Base-by-base conservation (phyloP, 2,797 vertebrate species). In the Pseudochaenichthys georgianus region DNA sequence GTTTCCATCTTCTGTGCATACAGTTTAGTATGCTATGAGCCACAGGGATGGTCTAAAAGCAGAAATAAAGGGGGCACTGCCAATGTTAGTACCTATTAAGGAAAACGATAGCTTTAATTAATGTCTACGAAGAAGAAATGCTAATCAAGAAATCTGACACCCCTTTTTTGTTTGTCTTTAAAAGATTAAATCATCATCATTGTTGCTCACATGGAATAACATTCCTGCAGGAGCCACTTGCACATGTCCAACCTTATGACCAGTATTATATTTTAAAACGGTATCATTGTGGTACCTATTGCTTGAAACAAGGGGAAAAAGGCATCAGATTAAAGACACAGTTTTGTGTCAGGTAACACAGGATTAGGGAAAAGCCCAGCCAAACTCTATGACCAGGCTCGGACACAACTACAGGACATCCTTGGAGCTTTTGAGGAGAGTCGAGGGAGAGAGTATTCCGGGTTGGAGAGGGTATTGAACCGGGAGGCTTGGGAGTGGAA, bases 1-100 rank as follows among this genome's bases (percentile, higher is more conserved):
- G 82, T 82, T 89, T 82, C 81, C 60, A 75, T 87, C 86, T 88
- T 89, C 82, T 84, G 84, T 89, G 70, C 59, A 63, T 58, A 75
- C 23, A 51, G 53, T 58, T 77, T 52, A 75, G 70, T 34, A 54
- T 65, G 64, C 45, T 50, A 52, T 59, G 62, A 77, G 69, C 70
- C 70, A 80, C 58, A 61, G 46, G 28, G 68, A 67, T 59, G 31
- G 34, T 76, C 58, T 88, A 86, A 53, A 75, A 75, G 76, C 71
- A 60, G 59, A 4, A 70, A 70, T 5, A 70, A 23, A 77, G 72
- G 71, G 81, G 74, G 72, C 47, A 45, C 13, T 82, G 75, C 11
- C 60, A 72, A 46, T 74, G 77, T 88, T 90, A 86, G 85, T 86
- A 84, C 66, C 34, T 77, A 77, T 84, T 62, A 80, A 68, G 60